These are phyloP conservation scores for Falco rusticolus DNA, from an alignment of 2,797 vertebrate genomes.

Conservation along the genomic window DNA sequence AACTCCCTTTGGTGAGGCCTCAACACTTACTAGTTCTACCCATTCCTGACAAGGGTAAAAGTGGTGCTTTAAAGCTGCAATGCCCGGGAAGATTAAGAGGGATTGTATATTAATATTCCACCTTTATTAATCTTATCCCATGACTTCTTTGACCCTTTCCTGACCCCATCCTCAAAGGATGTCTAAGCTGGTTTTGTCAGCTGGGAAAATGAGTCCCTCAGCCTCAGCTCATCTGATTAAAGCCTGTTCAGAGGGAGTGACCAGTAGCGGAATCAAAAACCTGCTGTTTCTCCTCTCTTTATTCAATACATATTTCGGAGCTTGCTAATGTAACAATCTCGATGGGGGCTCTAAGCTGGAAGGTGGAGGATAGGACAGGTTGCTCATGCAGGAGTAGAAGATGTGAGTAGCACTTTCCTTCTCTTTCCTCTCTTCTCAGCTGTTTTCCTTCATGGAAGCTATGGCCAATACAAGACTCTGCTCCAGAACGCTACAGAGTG, in stretches of 20 bases:
- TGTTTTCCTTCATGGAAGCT: background rate
- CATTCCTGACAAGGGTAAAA: background rate
- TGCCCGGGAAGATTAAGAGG: background rate
- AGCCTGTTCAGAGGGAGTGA: background rate
- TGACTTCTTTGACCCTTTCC: background rate
- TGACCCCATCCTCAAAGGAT: background rate
- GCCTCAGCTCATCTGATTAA: accelerated
- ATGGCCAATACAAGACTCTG: background rate
- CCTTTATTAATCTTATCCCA: background rate
- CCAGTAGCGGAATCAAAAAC: accelerated
- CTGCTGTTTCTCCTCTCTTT: background rate
- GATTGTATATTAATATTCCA: background rate
- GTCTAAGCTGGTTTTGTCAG: background rate
- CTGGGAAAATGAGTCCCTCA: background rate
- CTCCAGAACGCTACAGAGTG: background rate
- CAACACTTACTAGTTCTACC: background rate
- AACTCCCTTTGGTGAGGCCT: background rate
- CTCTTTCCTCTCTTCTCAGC: background rate
- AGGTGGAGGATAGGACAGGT: background rate
- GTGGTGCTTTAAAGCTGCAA: background rate
- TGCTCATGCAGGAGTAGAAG: background rate
- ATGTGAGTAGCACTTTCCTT: background rate
- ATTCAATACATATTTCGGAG: background rate
- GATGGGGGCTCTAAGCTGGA: background rate
- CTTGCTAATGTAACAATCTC: accelerated